Percentiles rank a stretch among this genome's conserved stretches.
These are phyloP conservation scores for Cephonodes hylas DNA, from an alignment of 2,888 invertebrate species.

Conservation along the genomic window DNA sequence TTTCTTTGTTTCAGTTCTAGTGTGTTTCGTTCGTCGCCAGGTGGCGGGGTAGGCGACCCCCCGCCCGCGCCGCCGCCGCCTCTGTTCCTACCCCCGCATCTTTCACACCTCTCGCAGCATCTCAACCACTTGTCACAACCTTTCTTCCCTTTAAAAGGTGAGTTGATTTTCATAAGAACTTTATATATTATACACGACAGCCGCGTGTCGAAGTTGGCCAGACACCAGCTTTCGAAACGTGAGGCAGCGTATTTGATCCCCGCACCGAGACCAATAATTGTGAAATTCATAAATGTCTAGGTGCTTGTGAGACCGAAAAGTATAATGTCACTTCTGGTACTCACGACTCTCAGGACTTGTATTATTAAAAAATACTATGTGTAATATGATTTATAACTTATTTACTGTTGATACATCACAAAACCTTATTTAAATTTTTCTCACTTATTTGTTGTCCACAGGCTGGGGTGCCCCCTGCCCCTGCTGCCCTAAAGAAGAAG, in stretches of 20 bases:
- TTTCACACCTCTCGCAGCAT: conserved; percentile 83
- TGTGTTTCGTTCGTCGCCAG: conserved; percentile 62
- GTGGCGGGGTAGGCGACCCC: conserved; percentile 58
- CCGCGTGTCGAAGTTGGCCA: too few relatives aligned
- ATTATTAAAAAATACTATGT: too few relatives aligned
- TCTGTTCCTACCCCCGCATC: conserved; percentile 91
- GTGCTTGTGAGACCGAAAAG: too few relatives aligned
- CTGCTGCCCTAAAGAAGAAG: conserved; percentile 88
- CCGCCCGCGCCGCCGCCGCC: conserved; percentile 84
- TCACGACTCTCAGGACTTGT: too few relatives aligned
- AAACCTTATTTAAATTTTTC: not conserved
- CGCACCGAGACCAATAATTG: too few relatives aligned
- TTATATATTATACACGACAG: too few relatives aligned
- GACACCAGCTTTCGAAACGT: too few relatives aligned
- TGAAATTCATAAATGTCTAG: too few relatives aligned
- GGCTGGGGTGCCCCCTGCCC: conserved; percentile 90
- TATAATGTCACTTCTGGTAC: too few relatives aligned
- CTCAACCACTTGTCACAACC: conserved; percentile 89
- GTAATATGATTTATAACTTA: too few relatives aligned
- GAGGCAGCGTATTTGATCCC: too few relatives aligned
- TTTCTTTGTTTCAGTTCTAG: conserved; percentile 49
- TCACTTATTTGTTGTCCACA: conserved; percentile 37
- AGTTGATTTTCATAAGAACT: too few relatives aligned
- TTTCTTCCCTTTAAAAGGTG: conserved; percentile 91
- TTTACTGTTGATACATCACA: not conserved